Evolutionary conservation across 2,797 vertebrate genomes (phyloP), one percentile per base, ranked within the genome.

Genomic region (Australoheros facetus): DNA sequence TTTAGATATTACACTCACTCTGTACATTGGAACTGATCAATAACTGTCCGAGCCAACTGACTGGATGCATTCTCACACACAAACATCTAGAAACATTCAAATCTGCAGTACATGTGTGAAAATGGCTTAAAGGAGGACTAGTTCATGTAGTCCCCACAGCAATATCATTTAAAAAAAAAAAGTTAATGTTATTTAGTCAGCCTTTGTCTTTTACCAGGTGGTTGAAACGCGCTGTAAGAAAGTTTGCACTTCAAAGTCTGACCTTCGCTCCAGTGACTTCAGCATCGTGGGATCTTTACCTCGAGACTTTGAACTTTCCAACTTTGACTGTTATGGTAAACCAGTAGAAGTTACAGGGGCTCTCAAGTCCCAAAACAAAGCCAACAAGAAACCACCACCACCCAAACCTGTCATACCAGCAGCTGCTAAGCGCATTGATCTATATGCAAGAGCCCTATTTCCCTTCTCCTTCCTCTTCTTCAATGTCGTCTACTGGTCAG

Each of bases 321-420:
- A 99, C 93, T 99, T 99, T 87, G 98, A 99, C 95, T 99, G 98
- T 93, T 99, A 99, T 4, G 98, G 98, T 62, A 99, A 99, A 91
- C 97, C 98, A 71, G 98, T 99, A 53, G 97, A 98, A 89, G 98
- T 99, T 81, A 93, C 92, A 56, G 97, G 97, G 26, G 96, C 95
- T 54, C 94, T 96, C 1, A 98, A 98, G 88, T 96, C 96, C 53
- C 97, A 98, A 93, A 97, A 95, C 85, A 99, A 98, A 94, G 96
- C 96, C 88, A 98, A 95, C 90, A 98, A 98, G 94, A 99, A 99
- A 90, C 97, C 97, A 0, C 87, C 97, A 2, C 97, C 98, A 14
- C 95, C 98, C 30, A 99, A 99, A 87, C 97, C 98, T 1, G 96
- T 99, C 78, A 99, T 99, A 79, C 98, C 98, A 1, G 96, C 97